These are phyloP conservation scores for western clawed frog (Xenopus tropicalis) DNA, from an alignment of 2,113 vertebrate species.

Conservation along the genomic window UCB_Xtro_10.0 CM004443.2:72399501-72400000, in stretches of 20 bases:
- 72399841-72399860: conserved; percentile 82
- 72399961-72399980: no score
- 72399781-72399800: conserved; percentile 88
- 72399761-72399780: conserved; percentile 84
- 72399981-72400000: no score
- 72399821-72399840: conserved; percentile 82
- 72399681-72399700: conserved; percentile 26
- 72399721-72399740: conserved; percentile 57
- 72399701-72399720: conserved; percentile 28
- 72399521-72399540: no score
- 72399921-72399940: no score
- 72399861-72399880: conserved; percentile 91
- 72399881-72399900: neutral
- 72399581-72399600: no score
- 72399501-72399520: no score
- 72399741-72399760: conserved; percentile 55
- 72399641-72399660: conserved; percentile 26
- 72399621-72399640: neutral
- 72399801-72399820: conserved; percentile 98
- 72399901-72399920: no score
- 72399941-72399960: no score
- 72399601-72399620: no score
- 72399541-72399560: no score
- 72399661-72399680: conserved; percentile 43
- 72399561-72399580: no score